Evolutionary conservation across 2,113 vertebrate species (phyloP), one percentile per base, ranked within the genome.

Genomic region (Edolisoma coerulescens): DNA sequence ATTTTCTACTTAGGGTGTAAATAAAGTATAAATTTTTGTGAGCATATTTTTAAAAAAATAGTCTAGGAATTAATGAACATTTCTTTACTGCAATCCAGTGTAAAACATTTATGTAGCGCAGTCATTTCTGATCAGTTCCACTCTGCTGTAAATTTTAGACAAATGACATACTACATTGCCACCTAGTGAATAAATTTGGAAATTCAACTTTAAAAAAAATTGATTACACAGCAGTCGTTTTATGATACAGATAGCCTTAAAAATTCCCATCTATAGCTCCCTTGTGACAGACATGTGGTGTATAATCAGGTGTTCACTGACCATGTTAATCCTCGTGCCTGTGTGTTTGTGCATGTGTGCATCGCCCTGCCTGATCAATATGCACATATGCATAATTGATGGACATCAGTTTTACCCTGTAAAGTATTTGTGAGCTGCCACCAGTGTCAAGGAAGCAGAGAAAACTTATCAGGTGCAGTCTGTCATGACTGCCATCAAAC

Each of bases 111-210:
- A 20, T 30, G 15, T 18, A 52, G 20, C 8, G 47, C 60, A 47
- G 60, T 54, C 70, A 47, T 16, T 81, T 63, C 84, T 47, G 27
- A 94, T 30, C 26, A 75, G 35, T 49, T 47, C 42, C 35, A 61
- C 9, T 9, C 37, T 2, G 26, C 68, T 30, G 45, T 24, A 71
- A 60, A 86, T 61, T 41, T 35, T 44, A 35, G 28, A 77, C 70
- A 96, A 92, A 90, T 63, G 2, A 32, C 69, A 47, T 81, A 16
- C 92, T 57, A 33, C 65, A 92, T 50, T 90, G 95, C 95, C 96
- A 96, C 60, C 96, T 95, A 81, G 95, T 56, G 96, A 95, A 67
- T 13, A 68, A 84, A 90, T 21, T 27, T 16, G 35, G 69, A 94
- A 96, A 89, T 92, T 57, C 80, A 84, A 44, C 24, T 49, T 44